Evolutionary conservation across 1,140 invertebrate species (phyloP).

Genomic region (Bombus sylvicola): DNA sequence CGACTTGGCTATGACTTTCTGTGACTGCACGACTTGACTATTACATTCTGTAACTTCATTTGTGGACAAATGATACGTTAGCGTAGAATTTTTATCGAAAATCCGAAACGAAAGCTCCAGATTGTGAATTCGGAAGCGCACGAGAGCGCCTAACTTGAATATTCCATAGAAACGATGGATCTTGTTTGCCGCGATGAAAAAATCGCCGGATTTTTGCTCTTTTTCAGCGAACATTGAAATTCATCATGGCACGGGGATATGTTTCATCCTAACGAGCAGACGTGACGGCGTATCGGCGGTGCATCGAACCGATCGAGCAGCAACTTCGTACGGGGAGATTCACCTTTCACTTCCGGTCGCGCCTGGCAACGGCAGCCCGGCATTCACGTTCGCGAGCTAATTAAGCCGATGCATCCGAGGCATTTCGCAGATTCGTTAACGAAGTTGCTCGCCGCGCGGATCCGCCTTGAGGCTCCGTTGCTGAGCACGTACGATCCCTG

Average conservation of each 20-base stretch:
- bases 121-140: neutral
- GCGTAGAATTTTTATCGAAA: too few relatives aligned
- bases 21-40: too few relatives aligned
- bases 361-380: neutral
- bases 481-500: conserved; percentile 1
- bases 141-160: neutral
- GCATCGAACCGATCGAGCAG: neutral
- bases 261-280: neutral
- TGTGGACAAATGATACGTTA: too few relatives aligned
- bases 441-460: conserved; percentile 26
- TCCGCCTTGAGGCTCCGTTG: conserved; percentile 16
- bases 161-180: neutral
- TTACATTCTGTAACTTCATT: too few relatives aligned
- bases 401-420: conserved; percentile 30
- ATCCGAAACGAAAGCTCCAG: too few relatives aligned
- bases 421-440: conserved; percentile 46
- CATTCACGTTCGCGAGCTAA: conserved; percentile 36
- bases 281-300: neutral
- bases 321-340: neutral
- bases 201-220: neutral
- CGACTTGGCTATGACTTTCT: too few relatives aligned
- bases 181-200: neutral
- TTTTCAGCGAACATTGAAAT: neutral
- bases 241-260: neutral
- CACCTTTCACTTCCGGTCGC: neutral